Conservation (phyloP, 1,140 invertebrate species). For the Megalopta genalis region DNA sequence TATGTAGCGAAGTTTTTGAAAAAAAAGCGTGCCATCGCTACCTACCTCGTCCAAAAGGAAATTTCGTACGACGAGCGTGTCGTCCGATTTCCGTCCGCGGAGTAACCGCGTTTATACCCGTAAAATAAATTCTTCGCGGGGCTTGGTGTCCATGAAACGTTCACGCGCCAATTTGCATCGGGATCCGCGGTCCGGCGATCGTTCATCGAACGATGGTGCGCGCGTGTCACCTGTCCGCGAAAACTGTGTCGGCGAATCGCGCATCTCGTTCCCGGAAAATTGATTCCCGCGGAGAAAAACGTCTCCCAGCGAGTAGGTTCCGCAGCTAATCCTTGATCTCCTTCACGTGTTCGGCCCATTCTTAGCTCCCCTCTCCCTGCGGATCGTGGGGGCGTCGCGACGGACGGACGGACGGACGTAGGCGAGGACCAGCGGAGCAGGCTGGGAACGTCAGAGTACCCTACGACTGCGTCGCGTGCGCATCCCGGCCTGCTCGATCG, state of each 20-base stretch:
- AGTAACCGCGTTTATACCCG: no score
- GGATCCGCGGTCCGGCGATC: no score
- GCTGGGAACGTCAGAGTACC: constrained; percentile 68
- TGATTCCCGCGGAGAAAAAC: constrained; percentile 4
- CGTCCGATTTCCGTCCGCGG: no score
- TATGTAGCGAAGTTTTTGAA: no score
- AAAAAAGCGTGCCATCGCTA: no score
- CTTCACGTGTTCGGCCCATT: constrained; percentile 32
- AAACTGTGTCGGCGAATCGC: not conserved
- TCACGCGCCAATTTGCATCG: no score
- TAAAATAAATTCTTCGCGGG: no score
- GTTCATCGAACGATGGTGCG: no score
- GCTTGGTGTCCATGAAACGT: no score
- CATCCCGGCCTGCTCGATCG: constrained; percentile 51
- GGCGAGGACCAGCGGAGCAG: constrained; percentile 59
- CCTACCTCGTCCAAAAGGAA: no score
- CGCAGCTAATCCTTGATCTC: constrained; percentile 13
- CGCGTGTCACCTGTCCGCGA: not conserved
- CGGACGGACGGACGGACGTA: constrained; percentile 37
- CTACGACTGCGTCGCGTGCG: constrained; percentile 72
- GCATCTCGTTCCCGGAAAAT: not conserved
- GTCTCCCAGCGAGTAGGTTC: not conserved
- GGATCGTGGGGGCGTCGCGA: constrained; percentile 44
- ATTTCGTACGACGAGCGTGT: no score
- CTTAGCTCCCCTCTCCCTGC: constrained; percentile 13